Conservation (phyloP, 1,140 invertebrate species). For the Magallana ariakensis region DNA sequence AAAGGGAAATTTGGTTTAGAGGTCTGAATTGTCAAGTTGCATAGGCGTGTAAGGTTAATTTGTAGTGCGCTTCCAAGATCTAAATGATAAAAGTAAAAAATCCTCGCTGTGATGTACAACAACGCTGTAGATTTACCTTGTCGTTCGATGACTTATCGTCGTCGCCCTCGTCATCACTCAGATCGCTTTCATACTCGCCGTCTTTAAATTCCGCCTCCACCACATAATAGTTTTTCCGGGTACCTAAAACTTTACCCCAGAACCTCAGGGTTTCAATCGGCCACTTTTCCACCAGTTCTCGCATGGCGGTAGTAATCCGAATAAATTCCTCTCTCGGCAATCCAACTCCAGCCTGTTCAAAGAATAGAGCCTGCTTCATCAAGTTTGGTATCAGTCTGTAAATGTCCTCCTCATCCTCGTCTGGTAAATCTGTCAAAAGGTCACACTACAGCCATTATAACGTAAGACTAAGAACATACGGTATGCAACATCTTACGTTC, state of each 20-base stretch:
- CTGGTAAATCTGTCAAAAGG: not conserved
- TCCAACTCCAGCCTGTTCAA: slow-evolving; percentile 67
- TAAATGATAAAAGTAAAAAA: too few species aligned
- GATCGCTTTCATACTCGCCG: slow-evolving; percentile 61
- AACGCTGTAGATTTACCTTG: not conserved
- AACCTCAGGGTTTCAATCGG: slow-evolving; percentile 64
- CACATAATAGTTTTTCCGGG: slow-evolving; percentile 62
- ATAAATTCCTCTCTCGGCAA: slow-evolving; percentile 61
- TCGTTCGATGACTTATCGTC: slow-evolving; percentile 45
- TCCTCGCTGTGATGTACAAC: too few species aligned
- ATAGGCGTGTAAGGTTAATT: too few species aligned
- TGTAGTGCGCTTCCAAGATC: too few species aligned
- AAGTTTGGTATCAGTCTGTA: slow-evolving; percentile 65
- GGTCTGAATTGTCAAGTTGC: too few species aligned
- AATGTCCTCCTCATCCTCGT: slow-evolving; percentile 56
- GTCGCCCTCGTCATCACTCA: slow-evolving; percentile 54
- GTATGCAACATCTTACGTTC: not conserved
- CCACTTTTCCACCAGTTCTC: slow-evolving; percentile 63
- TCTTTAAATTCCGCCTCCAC: slow-evolving; percentile 61
- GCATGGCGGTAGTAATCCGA: slow-evolving; percentile 64
- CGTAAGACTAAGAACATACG: not conserved
- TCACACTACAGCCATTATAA: not conserved
- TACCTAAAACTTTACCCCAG: slow-evolving; percentile 68
- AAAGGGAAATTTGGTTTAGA: too few species aligned
- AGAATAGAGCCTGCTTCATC: slow-evolving; percentile 62